Base-by-base conservation (phyloP, 1,140 invertebrate genomes). In the Sweltsa coloradensis region DNA sequence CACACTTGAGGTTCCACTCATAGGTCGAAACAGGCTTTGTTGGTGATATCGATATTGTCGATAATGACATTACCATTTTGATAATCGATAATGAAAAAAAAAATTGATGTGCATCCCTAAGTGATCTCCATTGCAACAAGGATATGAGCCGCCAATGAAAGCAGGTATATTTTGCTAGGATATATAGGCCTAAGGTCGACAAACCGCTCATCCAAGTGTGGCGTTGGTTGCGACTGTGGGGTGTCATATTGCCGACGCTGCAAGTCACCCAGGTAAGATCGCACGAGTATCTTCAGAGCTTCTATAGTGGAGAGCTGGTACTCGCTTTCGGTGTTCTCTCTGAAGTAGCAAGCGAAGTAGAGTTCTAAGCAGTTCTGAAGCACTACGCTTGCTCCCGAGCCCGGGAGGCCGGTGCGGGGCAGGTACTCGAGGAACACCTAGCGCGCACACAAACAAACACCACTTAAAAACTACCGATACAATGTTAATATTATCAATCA, bases 341-440 rank as follows among this genome's bases (percentile, higher is more conserved):
- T 29, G 39, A 51, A 41, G 5, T 59, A 55, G 53, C 59, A 60
- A 3, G 57, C 53, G 49, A 72, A 72, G 49, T 68, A 70, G 25
- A 55, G 53, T 5, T 64, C 58, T 21, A 75, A 59, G 22, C 44
- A 50, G 6, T 34, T 14, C 50, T 76, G 74, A 9, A 76, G 56
- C 3, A 73, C 69, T 3, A 60, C 53, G 18, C 69, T 71, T 5
- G 71, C 70, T 26, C 64, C 64, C 21, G 67, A 68, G 0, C 70
- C 71, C 49, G 73, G 69, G 36, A 65, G 61, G 3, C 74, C 71
- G n/a, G 74, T 70, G 29, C 71, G 60, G 0, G 74, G 74, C 16
- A 78, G 53, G 56, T 74, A 76, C 19, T 74, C 72, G 22, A 76
- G 51, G 53, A 76, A 78, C 5, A 74, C 66, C 59, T 65, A 46